Percentiles rank a stretch among this genome's conserved stretches.
Conservation (phyloP, 1,140 invertebrate species). For the Hyles vespertilio region DNA sequence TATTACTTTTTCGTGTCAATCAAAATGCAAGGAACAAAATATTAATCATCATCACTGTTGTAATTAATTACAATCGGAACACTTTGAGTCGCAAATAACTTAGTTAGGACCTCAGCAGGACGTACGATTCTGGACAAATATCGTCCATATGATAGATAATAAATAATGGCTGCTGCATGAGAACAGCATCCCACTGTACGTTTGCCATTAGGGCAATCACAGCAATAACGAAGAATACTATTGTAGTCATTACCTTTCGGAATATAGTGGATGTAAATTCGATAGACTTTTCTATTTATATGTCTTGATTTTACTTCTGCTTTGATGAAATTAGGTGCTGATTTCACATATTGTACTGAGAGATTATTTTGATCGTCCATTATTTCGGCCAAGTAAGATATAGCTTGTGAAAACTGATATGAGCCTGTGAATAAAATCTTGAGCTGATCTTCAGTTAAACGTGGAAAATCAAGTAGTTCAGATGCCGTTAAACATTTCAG, state of each 20-base stretch:
- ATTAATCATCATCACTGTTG: too few relatives aligned
- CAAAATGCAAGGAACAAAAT: too few relatives aligned
- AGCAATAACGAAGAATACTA: conserved; percentile 5
- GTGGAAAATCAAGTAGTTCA: conserved; percentile 3
- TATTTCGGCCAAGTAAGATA: conserved; percentile 9
- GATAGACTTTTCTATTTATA: too few relatives aligned
- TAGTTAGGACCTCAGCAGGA: not conserved
- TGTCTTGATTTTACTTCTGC: too few relatives aligned
- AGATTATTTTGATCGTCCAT: not conserved
- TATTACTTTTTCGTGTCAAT: too few relatives aligned
- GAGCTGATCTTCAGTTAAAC: conserved; percentile 2
- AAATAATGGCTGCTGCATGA: conserved; percentile 1
- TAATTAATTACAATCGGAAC: too few relatives aligned
- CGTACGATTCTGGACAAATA: not conserved
- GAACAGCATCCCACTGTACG: conserved; percentile 3
- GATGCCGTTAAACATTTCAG: not conserved
- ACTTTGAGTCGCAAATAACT: not conserved
- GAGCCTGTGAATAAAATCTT: conserved; percentile 10
- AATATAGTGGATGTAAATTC: not conserved
- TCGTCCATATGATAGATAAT: conserved; percentile 4
- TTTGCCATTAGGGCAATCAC: conserved; percentile 10
- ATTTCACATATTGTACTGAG: too few relatives aligned
- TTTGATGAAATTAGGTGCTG: too few relatives aligned
- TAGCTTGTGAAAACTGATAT: conserved; percentile 7
- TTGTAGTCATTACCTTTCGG: not conserved